phyloP scores from a whole-genome alignment of 2,888 invertebrate species.

The Galeopsomyia nigrocyanea region DNA sequence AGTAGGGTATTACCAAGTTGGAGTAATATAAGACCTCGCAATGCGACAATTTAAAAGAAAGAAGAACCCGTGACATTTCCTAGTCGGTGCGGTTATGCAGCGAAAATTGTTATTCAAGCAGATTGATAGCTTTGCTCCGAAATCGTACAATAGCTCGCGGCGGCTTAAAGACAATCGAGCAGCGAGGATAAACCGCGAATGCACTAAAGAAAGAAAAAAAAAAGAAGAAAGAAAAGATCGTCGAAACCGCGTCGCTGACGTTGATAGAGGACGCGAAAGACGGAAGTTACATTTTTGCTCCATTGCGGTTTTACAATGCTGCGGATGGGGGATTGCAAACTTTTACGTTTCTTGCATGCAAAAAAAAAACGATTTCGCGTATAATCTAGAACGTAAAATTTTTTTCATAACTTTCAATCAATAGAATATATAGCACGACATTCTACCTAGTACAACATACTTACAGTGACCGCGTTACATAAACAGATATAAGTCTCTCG shows the following conservation, averaged over 20 bases:
- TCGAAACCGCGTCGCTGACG: constrained; percentile 31
- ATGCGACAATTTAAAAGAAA: neutral
- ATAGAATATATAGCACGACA: too few species aligned
- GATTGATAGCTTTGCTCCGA: constrained; percentile 33
- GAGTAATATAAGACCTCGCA: too few species aligned
- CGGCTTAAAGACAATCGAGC: constrained; percentile 16
- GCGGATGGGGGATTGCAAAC: too few species aligned
- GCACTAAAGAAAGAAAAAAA: constrained; percentile 13
- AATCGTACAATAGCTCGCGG: constrained; percentile 29
- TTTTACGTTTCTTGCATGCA: too few species aligned
- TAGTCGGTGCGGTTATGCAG: constrained; percentile 23
- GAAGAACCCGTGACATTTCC: constrained; percentile 19
- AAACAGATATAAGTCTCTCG: too few species aligned
- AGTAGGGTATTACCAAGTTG: too few species aligned
- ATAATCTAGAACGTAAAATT: too few species aligned
- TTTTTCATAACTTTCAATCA: too few species aligned
- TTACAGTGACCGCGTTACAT: too few species aligned
- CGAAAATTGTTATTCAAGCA: constrained; percentile 22
- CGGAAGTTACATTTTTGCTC: constrained; percentile 28
- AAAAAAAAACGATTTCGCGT: too few species aligned
- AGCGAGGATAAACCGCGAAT: constrained; percentile 30
- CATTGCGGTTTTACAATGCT: constrained; percentile 27
- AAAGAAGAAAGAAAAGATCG: constrained; percentile 24
- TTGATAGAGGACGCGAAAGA: constrained; percentile 19
- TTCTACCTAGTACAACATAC: too few species aligned